phyloP scores from a whole-genome alignment of 2,797 vertebrate species.

The Syngnathus rostellatus region DNA sequence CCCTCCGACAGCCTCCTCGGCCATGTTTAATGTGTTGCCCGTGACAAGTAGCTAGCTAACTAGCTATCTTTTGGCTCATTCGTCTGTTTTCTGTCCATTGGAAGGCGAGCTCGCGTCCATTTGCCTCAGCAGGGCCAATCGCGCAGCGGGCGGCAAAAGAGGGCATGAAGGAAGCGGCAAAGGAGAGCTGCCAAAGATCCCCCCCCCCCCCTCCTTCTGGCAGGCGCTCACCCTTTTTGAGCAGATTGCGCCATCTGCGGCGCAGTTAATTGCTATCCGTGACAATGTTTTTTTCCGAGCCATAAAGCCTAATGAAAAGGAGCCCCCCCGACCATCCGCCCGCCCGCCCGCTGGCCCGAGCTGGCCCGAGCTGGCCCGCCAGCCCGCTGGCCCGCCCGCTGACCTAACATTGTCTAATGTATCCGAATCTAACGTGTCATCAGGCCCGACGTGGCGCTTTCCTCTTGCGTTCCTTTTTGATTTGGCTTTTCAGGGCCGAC shows the following conservation, averaged over 20 bases:
- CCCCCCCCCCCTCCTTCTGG: background rate
- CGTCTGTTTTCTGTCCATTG: too few relatives aligned
- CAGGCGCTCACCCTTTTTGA: slow-evolving; percentile 1
- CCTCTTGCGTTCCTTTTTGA: background rate
- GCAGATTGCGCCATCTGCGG: slow-evolving; percentile 65
- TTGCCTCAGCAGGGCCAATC: slow-evolving; percentile 35
- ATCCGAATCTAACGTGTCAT: slow-evolving; percentile 20
- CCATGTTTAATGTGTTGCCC: too few relatives aligned
- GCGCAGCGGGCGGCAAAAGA: slow-evolving; percentile 10
- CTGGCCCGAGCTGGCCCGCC: too few relatives aligned
- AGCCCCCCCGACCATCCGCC: slow-evolving; percentile 40
- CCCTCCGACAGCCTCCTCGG: too few relatives aligned
- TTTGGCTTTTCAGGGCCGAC: too few relatives aligned
- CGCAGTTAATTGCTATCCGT: slow-evolving; percentile 62
- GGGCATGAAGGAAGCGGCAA: background rate
- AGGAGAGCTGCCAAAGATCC: background rate
- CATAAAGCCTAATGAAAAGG: slow-evolving; percentile 69
- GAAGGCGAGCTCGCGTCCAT: slow-evolving; percentile 17
- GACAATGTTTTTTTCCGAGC: slow-evolving; percentile 64
- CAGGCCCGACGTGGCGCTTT: background rate
- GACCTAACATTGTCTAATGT: slow-evolving; percentile 37
- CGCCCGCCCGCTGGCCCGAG: too few relatives aligned
- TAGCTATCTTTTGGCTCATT: too few relatives aligned
- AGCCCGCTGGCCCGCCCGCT: slow-evolving; percentile 17
- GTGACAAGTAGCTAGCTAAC: too few relatives aligned